A percentile compares a stretch with the other conserved stretches of the same genome.
These are phyloP conservation scores for Falco columbarius DNA, from an alignment of 2,797 vertebrate species.

Conservation along the genomic window DNA sequence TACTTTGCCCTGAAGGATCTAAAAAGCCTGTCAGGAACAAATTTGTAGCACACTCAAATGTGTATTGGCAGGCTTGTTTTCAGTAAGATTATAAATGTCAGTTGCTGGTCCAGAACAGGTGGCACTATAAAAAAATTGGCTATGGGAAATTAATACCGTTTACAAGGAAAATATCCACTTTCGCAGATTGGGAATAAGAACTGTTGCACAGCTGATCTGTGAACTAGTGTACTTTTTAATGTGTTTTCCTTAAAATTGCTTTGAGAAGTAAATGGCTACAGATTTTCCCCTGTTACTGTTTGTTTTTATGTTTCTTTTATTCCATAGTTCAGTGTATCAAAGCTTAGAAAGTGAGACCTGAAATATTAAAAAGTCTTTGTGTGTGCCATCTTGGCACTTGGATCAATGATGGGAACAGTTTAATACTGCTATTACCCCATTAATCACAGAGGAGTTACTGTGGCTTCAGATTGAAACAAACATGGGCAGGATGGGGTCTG, in stretches of 20 bases:
- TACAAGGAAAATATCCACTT: constrained; percentile 47
- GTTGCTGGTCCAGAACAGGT: constrained; percentile 54
- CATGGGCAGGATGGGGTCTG: background rate
- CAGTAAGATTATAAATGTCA: constrained; percentile 13
- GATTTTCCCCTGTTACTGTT: background rate
- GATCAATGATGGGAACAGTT: background rate
- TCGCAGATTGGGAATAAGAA: constrained; percentile 9
- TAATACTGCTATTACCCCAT: background rate
- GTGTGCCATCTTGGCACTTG: background rate
- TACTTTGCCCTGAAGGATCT: background rate
- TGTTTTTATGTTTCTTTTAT: constrained; percentile 34
- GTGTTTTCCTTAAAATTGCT: constrained; percentile 43
- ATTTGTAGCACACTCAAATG: background rate
- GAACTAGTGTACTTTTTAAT: constrained; percentile 41
- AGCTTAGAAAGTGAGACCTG: constrained; percentile 5
- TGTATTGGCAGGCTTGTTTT: background rate
- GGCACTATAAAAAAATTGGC: constrained; percentile 37
- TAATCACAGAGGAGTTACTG: constrained; percentile 2
- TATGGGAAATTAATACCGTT: constrained; percentile 7
- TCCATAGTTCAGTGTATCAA: background rate
- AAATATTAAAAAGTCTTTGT: background rate
- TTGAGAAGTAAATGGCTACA: constrained; percentile 14
- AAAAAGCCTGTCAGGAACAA: background rate
- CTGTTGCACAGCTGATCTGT: constrained; percentile 12
- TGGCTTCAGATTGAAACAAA: background rate